Base-by-base conservation (phyloP, 2,797 vertebrate species). In the Agapornis canus region DNA sequence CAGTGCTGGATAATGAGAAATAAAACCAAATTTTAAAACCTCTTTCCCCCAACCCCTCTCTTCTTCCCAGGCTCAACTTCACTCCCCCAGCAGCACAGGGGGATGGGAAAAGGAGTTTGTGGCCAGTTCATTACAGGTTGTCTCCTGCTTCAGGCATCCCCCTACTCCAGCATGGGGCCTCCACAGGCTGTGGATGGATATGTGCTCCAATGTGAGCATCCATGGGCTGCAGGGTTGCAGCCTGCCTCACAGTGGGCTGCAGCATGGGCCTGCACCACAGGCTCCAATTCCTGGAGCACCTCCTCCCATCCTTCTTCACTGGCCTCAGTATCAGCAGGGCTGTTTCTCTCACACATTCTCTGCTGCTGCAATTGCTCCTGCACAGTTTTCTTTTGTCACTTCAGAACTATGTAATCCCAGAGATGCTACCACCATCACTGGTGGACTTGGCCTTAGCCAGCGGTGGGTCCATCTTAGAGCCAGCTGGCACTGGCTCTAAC, bases 301-400 rank as follows among this genome's bases (percentile, higher is more conserved):
- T 47, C 43, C 27, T 59, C 11, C n/a, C 11, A 11, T 22, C 43
- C 32, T 17, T 37, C 22, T n/a, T 45, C 40, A n/a, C 40, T 63
- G 26, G 29, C 45, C 37, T 43, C 29, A 15, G 12, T 31, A 12
- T 35, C 48, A 63, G 32, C 11, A 29, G 23, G 23, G 52, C 64
- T 80, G 14, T 32, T 49, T n/a, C 31, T 69, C 43, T 49, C 35
- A n/a, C 37, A 21, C 20, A 15, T 82, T 47, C 32, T 47, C 8
- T 6, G 11, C 22, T 82, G 27, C 27, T 82, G 57, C 32, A 63
- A 2, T 22, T 27, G 26, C 37, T 60, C 17, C 11, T 39, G 27
- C 3, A 4, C 40, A 47, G 27, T 13, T 47, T 81, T 51, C 32
- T 40, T 9, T 11, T 5, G 6, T n/a, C 0, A 1, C 7, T 69